Evolutionary conservation across 1,140 invertebrate species (phyloP), one percentile per base, ranked within the genome.

Genomic region (Ostrea edulis): DNA sequence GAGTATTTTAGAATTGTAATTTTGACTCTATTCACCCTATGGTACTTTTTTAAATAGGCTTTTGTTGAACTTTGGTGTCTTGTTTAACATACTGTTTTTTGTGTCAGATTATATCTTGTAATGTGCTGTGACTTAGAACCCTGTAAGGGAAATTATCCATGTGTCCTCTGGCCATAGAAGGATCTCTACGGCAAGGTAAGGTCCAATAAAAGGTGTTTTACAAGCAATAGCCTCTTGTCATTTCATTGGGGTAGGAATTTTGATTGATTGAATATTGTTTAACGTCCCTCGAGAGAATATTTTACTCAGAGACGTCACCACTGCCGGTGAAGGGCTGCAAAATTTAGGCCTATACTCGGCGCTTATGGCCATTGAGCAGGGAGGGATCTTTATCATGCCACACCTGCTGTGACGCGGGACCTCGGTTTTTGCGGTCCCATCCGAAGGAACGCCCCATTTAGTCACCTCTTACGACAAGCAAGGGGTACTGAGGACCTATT

Each of bases 31-130:
- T 77, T 77, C 68, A 77, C 68, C 9, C 25, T 77, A 25, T 77
- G 68, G 68, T 77, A 77, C 68, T 29, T 77, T 77, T 68, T 77
- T 77, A 62, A 62, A 62, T 77, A 62, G 55, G 55, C 17, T 62
- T 62, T 62, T 77, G 68, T 77, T 77, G 68, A 77, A 77, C 68
- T 77, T 77, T 35, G 68, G 68, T 77, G 68, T 77, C 68, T 77
- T 77, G 68, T 77, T 77, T 77, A 77, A 77, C 25, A 77, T 77
- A 77, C 68, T 77, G 68, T 77, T 77, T 77, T 62, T 35, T 77
- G 68, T 77, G 68, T 77, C 68, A 77, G 68, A 77, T 77, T 77
- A 77, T 77, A 77, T 77, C 68, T 77, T 77, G 68, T 77, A 77
- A 14, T 77, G 68, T 77, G 68, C 68, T 77, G 68, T 77, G 68